phyloP scores from a whole-genome alignment of 2,888 invertebrate genomes.

The Galeruca laticollis region DNA sequence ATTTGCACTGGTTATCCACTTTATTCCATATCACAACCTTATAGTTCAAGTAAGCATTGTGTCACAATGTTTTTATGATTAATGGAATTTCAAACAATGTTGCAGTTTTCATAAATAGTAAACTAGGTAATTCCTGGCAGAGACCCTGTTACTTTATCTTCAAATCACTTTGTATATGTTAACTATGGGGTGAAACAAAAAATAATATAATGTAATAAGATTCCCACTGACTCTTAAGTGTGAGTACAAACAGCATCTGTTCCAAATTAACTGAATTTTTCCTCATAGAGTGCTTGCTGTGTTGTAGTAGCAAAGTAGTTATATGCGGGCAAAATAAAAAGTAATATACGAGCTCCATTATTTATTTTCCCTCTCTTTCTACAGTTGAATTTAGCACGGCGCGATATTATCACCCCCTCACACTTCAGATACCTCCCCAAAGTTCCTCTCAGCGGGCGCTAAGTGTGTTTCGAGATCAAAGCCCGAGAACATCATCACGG shows the following conservation, averaged over 20 bases:
- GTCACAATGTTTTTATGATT: no score
- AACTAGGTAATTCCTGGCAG: no score
- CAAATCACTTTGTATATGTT: not conserved
- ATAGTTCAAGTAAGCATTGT: no score
- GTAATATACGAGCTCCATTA: conserved; percentile 53
- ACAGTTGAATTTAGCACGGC: conserved; percentile 7
- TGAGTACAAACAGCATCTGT: conserved; percentile 20
- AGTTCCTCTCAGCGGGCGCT: conserved; percentile 63
- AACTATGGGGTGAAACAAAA: conserved; percentile 9
- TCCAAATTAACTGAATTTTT: conserved; percentile 23
- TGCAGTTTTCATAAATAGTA: no score
- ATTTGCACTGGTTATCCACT: no score
- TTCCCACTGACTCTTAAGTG: conserved; percentile 12
- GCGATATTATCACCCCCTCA: conserved; percentile 53
- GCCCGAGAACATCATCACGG: conserved; percentile 49
- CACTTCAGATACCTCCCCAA: conserved; percentile 59
- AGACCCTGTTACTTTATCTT: no score
- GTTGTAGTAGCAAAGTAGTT: conserved; percentile 12
- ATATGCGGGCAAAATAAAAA: conserved; percentile 41
- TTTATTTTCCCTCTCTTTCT: conserved; percentile 59
- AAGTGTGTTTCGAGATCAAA: conserved; percentile 67
- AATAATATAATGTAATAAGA: conserved; percentile 12
- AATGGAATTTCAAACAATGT: no score
- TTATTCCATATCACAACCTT: no score
- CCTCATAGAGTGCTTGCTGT: conserved; percentile 14